Percentiles rank a stretch among this genome's conserved stretches.
phyloP scores from a whole-genome alignment of 2,888 invertebrate genomes.

The Gymnocheta viridis region DNA sequence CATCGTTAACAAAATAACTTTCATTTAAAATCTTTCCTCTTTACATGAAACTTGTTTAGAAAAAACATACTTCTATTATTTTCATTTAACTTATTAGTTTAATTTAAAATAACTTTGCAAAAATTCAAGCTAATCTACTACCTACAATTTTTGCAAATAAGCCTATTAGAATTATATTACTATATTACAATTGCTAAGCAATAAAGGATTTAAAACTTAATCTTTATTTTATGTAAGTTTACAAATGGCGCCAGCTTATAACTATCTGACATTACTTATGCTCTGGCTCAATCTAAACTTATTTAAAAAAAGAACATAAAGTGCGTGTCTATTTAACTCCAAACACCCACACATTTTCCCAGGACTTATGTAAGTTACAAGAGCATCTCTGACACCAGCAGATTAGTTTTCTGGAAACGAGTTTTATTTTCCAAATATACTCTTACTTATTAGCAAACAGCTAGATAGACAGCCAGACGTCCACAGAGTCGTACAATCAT shows the following conservation, averaged over 20 bases:
- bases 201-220: constrained; percentile 12
- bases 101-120: too few species aligned
- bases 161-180: too few species aligned
- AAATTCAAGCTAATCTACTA: too few species aligned
- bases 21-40: too few species aligned
- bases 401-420: constrained; percentile 18
- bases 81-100: too few species aligned
- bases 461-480: constrained; percentile 43
- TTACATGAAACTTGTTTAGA: too few species aligned
- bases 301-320: constrained; percentile 21
- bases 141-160: too few species aligned
- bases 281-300: constrained; percentile 42
- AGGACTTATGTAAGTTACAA: constrained; percentile 42
- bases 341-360: constrained; percentile 67
- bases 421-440: constrained; percentile 1
- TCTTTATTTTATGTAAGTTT: not conserved
- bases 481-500: constrained; percentile 34
- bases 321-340: constrained; percentile 50
- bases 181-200: too few species aligned
- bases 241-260: constrained; percentile 54
- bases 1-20: too few species aligned
- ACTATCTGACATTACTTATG: constrained; percentile 8
- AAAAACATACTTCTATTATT: too few species aligned
- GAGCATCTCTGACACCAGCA: constrained; percentile 55
- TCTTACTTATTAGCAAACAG: not conserved